Base-by-base conservation (phyloP, 1,140 invertebrate genomes). In the Drosophila nigrodunni region DNA sequence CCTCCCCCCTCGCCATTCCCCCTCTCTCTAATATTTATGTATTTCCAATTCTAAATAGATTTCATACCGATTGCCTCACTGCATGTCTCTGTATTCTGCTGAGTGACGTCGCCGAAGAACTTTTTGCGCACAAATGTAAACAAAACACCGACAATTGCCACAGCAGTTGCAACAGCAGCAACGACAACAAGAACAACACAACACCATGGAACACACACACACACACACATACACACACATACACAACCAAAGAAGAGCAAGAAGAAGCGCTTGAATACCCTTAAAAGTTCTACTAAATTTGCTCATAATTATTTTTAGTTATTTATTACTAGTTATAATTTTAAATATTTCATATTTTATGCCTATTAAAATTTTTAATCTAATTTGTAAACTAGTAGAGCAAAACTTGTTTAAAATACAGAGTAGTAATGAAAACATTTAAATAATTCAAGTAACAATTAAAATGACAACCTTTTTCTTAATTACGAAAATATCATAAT, bases 41-140 rank as follows among this genome's bases (percentile, higher is more conserved):
- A 82, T 77, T 77, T 81, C 80, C 78, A 81, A 71, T 81, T 82
- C 58, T 47, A 74, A 81, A 74, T 80, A 77, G 47, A 69, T 69
- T 73, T 46, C 21, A 43, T 37, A 55, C 7, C 52, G 46, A 65
- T 44, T 78, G 44, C 44, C 21, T 64, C 18, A 47, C 15, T 73
- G 43, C 61, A 15, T 68, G 4, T 74, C 66, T 83, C 74, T 79
- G 54, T 83, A 72, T 60, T 62, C 46, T 30, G 61, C 54, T 66
- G 82, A 85, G 81, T 86, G 78, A 86, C 78, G 81, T 85, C 78
- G 66, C 81, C 70, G 78, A 74, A 79, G 82, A 74, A 66, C 61
- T 86, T 87, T 81, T 87, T 46, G 70, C 75, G 58, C 50, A 71
- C 35, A 73, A 74, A 68, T 49, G 82, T 78, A 85, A 85, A 81